phyloP scores from a whole-genome alignment of 2,888 invertebrate species.

The Candidula unifasciata region DNA sequence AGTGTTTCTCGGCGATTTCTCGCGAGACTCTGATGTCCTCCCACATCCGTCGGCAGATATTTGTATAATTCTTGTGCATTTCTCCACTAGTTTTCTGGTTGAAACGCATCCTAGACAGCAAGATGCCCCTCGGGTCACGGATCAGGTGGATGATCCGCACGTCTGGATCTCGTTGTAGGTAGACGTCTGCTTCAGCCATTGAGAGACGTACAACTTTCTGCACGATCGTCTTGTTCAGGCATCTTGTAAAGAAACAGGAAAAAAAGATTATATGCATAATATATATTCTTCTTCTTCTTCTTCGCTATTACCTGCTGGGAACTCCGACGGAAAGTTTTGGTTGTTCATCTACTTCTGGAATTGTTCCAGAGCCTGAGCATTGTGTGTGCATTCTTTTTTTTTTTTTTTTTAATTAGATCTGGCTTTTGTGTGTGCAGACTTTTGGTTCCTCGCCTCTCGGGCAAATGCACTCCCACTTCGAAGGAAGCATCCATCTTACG shows the following conservation, averaged over 20 bases:
- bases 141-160: slow-evolving; percentile 46
- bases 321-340: no score
- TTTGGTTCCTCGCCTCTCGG: no score
- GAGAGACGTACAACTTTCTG: slow-evolving; percentile 46
- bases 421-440: no score
- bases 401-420: no score
- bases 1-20: slow-evolving; percentile 9
- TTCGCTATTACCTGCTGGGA: no score
- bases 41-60: slow-evolving; percentile 36
- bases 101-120: slow-evolving; percentile 45
- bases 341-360: no score
- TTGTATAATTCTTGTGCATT: slow-evolving; percentile 49
- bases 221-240: slow-evolving; percentile 28
- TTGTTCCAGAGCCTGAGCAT: no score
- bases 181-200: slow-evolving; percentile 41
- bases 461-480: no score
- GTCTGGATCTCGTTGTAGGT: slow-evolving; percentile 31
- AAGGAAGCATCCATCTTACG: no score
- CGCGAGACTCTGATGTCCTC: slow-evolving; percentile 28
- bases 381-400: no score
- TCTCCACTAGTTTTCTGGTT: slow-evolving; percentile 45
- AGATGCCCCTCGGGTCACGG: slow-evolving; percentile 46
- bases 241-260: neutral
- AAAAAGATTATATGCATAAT: neutral
- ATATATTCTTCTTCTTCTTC: no score